Conservation (phyloP, 2,113 vertebrate genomes). For the Myrmecophaga tridactyla region DNA sequence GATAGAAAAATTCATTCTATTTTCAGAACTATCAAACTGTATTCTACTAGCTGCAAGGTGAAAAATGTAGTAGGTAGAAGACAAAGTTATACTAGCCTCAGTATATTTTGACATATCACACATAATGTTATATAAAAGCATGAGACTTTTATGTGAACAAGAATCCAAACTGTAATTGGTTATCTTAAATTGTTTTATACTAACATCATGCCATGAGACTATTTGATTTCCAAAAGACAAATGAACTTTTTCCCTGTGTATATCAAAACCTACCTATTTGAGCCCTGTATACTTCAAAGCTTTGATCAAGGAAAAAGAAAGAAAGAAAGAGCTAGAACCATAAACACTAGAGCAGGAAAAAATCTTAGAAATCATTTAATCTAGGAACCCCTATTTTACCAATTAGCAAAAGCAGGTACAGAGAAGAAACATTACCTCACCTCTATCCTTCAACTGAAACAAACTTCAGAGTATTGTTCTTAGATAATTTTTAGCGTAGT, state of each 20-base stretch:
- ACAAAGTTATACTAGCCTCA: neutral
- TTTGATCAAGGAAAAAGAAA: neutral
- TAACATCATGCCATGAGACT: neutral
- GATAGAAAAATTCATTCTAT: neutral
- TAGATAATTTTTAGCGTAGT: neutral
- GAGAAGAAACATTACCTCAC: neutral
- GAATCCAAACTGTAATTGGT: neutral
- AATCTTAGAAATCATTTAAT: neutral
- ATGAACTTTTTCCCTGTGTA: neutral
- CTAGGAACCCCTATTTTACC: neutral
- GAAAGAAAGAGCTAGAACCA: neutral
- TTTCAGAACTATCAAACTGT: neutral
- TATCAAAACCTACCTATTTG: neutral
- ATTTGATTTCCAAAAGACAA: neutral
- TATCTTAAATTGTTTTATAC: neutral
- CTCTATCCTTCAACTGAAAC: conserved; percentile 13
- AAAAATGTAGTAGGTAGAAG: neutral
- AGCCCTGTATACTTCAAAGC: neutral
- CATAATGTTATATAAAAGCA: neutral
- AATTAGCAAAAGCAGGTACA: neutral
- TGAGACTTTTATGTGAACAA: neutral
- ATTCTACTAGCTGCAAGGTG: neutral
- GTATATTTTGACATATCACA: neutral
- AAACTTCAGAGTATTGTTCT: neutral
- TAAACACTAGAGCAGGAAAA: neutral